Percentiles rank a stretch among this genome's conserved stretches.
Conservation (phyloP, 2,797 vertebrate genomes). For the Melanogrammus aeglefinus region DNA sequence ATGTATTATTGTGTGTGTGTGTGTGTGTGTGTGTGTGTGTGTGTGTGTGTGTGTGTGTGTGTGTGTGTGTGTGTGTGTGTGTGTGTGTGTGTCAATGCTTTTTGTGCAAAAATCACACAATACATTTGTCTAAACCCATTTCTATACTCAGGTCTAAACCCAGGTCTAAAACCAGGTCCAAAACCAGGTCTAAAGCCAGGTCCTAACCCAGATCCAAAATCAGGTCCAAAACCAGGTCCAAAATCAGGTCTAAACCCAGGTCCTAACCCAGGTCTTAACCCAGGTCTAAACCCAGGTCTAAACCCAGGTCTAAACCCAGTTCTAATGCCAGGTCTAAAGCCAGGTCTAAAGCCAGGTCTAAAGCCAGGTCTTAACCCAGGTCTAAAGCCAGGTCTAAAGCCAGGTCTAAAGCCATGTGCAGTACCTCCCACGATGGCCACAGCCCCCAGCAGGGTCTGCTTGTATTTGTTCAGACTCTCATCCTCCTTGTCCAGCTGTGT, state of each 20-base stretch:
- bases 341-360: neutral
- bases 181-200: neutral
- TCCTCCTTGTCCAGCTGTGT: constrained; percentile 86
- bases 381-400: too few species aligned
- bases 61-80: too few species aligned
- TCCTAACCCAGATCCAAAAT: too few species aligned
- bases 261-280: neutral
- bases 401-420: neutral
- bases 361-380: neutral
- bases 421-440: constrained; percentile 70
- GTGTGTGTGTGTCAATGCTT: neutral
- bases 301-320: neutral
- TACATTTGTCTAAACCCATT: neutral
- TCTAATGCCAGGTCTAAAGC: too few species aligned
- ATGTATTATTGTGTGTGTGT: constrained; percentile 22
- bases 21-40: constrained; percentile 1
- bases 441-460: constrained; percentile 83
- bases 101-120: neutral
- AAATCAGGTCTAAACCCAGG: neutral
- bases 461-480: constrained; percentile 88
- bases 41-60: too few species aligned
- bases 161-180: neutral
- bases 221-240: too few species aligned
- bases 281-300: neutral
- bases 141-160: too few species aligned